Evolutionary conservation across 2,888 invertebrate genomes (phyloP), one percentile per base, ranked within the genome.

Genomic region (Erebia ligea): DNA sequence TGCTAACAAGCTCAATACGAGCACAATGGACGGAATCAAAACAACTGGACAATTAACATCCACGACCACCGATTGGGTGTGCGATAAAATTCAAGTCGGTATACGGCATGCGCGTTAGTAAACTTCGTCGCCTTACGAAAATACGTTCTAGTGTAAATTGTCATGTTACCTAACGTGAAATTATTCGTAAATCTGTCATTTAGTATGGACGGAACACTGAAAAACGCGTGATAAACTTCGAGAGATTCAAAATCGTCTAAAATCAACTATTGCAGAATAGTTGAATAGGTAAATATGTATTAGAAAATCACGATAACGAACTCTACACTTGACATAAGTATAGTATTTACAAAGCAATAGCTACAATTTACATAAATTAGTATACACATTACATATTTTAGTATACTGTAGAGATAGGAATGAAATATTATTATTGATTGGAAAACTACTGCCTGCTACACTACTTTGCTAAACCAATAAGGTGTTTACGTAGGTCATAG

Each of bases 21-120:
- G 71, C 79, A 88, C 88, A 86, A 87, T 88, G 82, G 81, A 75
- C 79, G 75, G 77, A 81, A 85, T 80, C 87, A 87, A 88, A 90
- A 90, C 89, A 89, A 83, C 75, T 78, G 75, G 75, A 77, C 81
- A 81, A 84, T 85, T 83, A 80, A 75, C 70, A 76, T 77, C 75
- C 76, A 71, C 76, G 76, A 71, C 74, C 77, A 76, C 69, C 42
- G 70, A 73, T 74, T 75, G 76, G 79, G 82, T 80, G 78, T 76
- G 80, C 77, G 79, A 70, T 73, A 71, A 48, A 71, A 75, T 63
- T 68, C 19, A 9, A 42, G 52, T 57, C 62, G 69, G 45, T 66
- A 69, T 59, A 42, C 62, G 69, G 45, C 61, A 69, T 59, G 52
- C 61, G 19, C 19, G 17, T 48, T 25, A 45, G 59, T 58, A 17